A percentile compares a stretch with the other conserved stretches of the same genome.
Conservation (phyloP, 2,797 vertebrate species). For the Margarornis squamiger region DNA sequence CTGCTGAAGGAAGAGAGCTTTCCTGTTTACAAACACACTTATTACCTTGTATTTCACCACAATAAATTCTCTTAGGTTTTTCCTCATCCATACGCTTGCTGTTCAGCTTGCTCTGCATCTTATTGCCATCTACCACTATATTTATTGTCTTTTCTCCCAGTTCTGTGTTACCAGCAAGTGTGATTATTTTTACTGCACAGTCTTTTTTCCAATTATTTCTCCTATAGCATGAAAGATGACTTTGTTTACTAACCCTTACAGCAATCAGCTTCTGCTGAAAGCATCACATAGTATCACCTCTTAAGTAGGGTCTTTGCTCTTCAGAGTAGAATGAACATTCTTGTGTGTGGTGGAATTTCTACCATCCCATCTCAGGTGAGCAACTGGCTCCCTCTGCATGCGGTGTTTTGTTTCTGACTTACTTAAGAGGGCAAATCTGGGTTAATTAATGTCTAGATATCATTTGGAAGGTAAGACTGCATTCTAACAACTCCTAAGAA, state of each 20-base stretch:
- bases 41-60: slow-evolving; percentile 32
- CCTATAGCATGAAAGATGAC: neutral
- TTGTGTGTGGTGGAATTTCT: neutral
- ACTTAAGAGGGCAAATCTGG: neutral
- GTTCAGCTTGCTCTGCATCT: slow-evolving; percentile 18
- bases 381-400: neutral
- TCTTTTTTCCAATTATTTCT: neutral
- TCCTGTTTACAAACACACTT: slow-evolving; percentile 51
- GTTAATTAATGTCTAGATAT: neutral
- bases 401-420: neutral
- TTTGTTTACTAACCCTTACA: slow-evolving; percentile 38
- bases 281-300: neutral
- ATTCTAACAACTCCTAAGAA: neutral
- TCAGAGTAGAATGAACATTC: neutral
- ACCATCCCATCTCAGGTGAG: neutral
- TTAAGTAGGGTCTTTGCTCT: neutral
- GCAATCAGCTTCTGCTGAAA: slow-evolving; percentile 24
- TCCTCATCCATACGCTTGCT: neutral
- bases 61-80: slow-evolving; percentile 12
- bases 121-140: neutral
- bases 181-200: slow-evolving; percentile 18
- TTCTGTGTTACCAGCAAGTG: neutral
- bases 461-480: neutral
- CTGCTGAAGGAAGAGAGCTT: slow-evolving; percentile 26
- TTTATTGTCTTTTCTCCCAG: slow-evolving; percentile 6